Evolutionary conservation across 1,140 invertebrate species (phyloP).

Genomic region (Cotesia typhae): DNA sequence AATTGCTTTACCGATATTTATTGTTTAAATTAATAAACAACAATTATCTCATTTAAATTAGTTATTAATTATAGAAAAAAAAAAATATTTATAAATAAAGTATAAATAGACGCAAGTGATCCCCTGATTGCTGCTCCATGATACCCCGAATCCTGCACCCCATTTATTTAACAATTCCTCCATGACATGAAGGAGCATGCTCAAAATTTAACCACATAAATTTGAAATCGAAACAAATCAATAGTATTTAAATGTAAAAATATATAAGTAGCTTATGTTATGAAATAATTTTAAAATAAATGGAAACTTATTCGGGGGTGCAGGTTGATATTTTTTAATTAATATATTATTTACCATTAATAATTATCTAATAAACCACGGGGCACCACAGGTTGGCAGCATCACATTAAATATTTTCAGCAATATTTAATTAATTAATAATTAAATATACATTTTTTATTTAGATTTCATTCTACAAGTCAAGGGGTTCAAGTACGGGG

Average conservation of each 20-base stretch:
- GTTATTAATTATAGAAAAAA: background rate
- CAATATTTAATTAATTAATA: too few relatives aligned
- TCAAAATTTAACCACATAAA: too few relatives aligned
- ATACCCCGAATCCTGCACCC: too few relatives aligned
- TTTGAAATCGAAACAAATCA: background rate
- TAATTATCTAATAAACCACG: conserved; percentile 34
- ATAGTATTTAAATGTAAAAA: too few relatives aligned
- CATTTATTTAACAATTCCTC: too few relatives aligned
- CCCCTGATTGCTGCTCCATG: conserved; percentile 14
- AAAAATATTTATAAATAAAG: conserved; percentile 6
- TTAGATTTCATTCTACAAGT: conserved; percentile 38
- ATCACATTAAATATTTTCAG: conserved; percentile 16
- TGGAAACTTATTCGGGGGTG: conserved; percentile 33
- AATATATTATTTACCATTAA: conserved; percentile 23
- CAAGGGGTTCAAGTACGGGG: conserved; percentile 62
- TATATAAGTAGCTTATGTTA: conserved; percentile 14
- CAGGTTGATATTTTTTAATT: conserved; percentile 27
- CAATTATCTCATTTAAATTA: too few relatives aligned
- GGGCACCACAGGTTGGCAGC: conserved; percentile 40
- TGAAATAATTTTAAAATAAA: conserved; percentile 11
- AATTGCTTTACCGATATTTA: background rate
- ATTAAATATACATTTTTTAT: conserved; percentile 20
- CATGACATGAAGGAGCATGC: too few relatives aligned
- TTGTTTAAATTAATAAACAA: background rate
- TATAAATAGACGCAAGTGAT: background rate